These are phyloP conservation scores for Mesocentrotus franciscanus DNA, from an alignment of 53 echinoderm and acorn worm genomes.

Conservation along the genomic window DNA sequence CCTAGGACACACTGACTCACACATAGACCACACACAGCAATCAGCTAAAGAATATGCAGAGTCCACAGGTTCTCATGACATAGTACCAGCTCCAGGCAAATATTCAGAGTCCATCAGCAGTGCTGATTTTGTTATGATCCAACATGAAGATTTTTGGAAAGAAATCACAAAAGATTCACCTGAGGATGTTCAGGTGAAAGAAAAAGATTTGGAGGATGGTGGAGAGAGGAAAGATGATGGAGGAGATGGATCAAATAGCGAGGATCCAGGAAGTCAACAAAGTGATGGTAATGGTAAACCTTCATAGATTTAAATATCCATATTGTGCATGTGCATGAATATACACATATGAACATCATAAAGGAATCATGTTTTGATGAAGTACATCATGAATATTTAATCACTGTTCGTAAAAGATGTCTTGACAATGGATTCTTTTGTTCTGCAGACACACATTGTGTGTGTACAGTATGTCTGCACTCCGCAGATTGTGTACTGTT, in stretches of 20 bases:
- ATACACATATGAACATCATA: background rate
- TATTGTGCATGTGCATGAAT: conserved; percentile 40
- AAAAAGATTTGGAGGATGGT: background rate
- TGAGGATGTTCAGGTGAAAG: background rate
- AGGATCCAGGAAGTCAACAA: conserved; percentile 2
- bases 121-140: conserved; percentile 38
- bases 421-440: too few species aligned
- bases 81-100: background rate
- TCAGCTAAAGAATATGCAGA: background rate
- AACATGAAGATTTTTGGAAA: conserved; percentile 30
- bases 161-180: conserved; percentile 2
- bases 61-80: background rate
- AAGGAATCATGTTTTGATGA: too few species aligned
- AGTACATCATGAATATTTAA: too few species aligned
- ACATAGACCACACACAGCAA: background rate
- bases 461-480: too few species aligned
- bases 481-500: too few species aligned
- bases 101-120: conserved; percentile 2
- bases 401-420: too few species aligned
- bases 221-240: background rate
- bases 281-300: conserved; percentile 19
- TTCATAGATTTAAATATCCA: background rate
- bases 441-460: too few species aligned
- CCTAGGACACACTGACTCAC: background rate
- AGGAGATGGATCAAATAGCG: background rate